Base-by-base conservation (phyloP, 2,888 invertebrate species). In the Aelia acuminata region DNA sequence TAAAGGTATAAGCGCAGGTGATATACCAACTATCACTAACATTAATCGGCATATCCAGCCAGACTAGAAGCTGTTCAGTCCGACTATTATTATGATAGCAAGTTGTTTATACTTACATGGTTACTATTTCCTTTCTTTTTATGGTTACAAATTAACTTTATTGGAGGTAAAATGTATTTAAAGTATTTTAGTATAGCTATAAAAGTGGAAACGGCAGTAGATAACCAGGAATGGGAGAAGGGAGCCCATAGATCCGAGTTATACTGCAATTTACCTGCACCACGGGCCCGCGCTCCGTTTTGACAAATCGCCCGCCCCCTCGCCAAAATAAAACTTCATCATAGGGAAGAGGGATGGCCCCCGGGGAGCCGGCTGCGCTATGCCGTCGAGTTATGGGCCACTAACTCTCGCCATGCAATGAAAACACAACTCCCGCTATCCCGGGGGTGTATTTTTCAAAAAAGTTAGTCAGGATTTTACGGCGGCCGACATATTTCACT, bases 381-480 rank as follows among this genome's bases (percentile, higher is more conserved):
- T 43, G 22, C 75, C 22, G 75, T 43, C 75, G 75, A 80, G 75
- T 80, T 80, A 80, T 80, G 75, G 75, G 39, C 22, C 43, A 39
- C 75, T 80, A 80, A 80, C 75, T 80, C 75, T 80, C 75, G 75
- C 75, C 75, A 80, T 80, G 75, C 75, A 80, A 80, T 80, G 75
- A 80, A 80, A 80, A 80, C 75, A 80, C 75, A 80, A 80, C 75
- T 80, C 75, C 75, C 75, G 39, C 75, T 43, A 35, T 80, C 75
- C 75, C 75, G 43, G 39, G 75, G 75, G 75, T 80, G 75, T 80
- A 80, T 80, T 80, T 80, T 80, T 80, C 75, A 80, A 80, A 80
- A 80, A 80, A 80, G 75, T 80, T 80, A 80, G 75, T 80, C 75
- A 80, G 75, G 75, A 80, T 80, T 80, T 80, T 80, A 80, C 75